Evolutionary conservation across 2,888 invertebrate genomes (phyloP), one percentile per base, ranked within the genome.

Genomic region (Lycaena phlaeas): DNA sequence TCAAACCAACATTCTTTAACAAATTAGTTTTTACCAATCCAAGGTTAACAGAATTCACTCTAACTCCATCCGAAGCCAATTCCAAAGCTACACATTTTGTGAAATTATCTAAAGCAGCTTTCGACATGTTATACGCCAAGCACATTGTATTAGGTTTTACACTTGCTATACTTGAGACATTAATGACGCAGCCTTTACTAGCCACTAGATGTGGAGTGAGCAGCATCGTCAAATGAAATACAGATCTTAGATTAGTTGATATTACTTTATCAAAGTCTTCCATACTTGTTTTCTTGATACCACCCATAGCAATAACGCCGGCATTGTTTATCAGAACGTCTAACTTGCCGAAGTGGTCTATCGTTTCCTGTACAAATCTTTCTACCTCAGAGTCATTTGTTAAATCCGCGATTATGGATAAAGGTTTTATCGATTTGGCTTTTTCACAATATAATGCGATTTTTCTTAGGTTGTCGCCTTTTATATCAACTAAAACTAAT

Each of bases 41-140:
- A n/a, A 97, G 97, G 70, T 94, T 96, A 0, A 97, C 93, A 25
- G 92, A 88, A 68, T 97, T 97, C 0, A 95, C 95, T 43, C 97
- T 85, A 0, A 97, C 92, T 51, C 91, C 89, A 63, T 92, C 92
- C 1, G 87, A 57, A 17, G 92, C 94, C 41, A 95, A 73, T 57
- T 95, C 97, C 36, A 98, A 76, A 1, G 98, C 97, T 9, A 90
- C 86, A 64, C 96, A 96, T 64, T 91, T 89, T 0, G 98, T 98
- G 55, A 98, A 91, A 60, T 98, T 97, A 77, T 98, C 97, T 3
- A 98, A 73, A 0, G 96, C 96, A 7, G 95, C 88, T 76, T 98
- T 98, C 1, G 96, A 95, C 77, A 97, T 89, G 56, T 90, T 90
- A 70, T 98, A 98, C 0, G 95, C 91, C 40, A 97, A 68, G 1